Conservation (phyloP, 2,888 invertebrate genomes). For the Nomada flava region DNA sequence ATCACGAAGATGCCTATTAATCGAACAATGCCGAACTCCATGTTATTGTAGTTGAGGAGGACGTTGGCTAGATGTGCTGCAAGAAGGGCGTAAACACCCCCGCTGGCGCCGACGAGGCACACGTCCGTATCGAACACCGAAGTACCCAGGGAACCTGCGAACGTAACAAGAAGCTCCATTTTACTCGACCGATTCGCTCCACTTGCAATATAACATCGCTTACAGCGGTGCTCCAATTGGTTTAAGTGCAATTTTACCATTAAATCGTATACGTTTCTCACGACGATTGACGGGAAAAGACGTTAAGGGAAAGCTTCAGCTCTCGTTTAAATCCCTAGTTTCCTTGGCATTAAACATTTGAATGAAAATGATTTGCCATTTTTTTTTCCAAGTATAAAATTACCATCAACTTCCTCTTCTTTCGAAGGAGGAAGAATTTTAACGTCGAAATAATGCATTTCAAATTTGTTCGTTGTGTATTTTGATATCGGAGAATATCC, state of each 20-base stretch:
- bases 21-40: slow-evolving; percentile 96
- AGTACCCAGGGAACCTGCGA: slow-evolving; percentile 89
- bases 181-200: not conserved
- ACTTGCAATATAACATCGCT: not conserved
- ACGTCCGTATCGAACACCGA: slow-evolving; percentile 97
- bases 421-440: too few relatives aligned
- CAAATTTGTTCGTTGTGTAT: too few relatives aligned
- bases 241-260: not conserved
- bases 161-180: slow-evolving; percentile 29
- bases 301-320: too few relatives aligned
- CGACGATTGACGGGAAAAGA: too few relatives aligned
- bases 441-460: too few relatives aligned
- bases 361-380: too few relatives aligned
- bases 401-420: too few relatives aligned
- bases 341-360: too few relatives aligned
- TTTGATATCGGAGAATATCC: too few relatives aligned
- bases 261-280: not conserved
- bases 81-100: slow-evolving; percentile 97
- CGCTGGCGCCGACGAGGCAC: slow-evolving; percentile 98
- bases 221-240: not conserved
- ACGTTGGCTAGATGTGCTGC: slow-evolving; percentile 98
- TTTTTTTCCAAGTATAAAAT: too few relatives aligned
- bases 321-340: too few relatives aligned
- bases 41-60: slow-evolving; percentile 96
- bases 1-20: slow-evolving; percentile 96